Conservation (phyloP, 2,888 invertebrate species). For the Aspidapion aeneum region DNA sequence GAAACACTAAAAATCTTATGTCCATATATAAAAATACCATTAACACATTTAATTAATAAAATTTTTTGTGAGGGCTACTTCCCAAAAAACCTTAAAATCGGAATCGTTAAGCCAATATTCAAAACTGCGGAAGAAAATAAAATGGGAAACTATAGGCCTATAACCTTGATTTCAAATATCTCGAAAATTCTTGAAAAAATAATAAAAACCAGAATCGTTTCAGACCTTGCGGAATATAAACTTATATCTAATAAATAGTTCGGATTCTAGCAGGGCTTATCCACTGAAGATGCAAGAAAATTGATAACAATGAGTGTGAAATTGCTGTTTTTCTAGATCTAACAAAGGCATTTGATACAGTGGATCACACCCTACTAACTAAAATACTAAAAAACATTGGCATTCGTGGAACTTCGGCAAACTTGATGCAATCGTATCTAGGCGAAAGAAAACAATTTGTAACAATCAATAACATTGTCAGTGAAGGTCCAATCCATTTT, state of each 20-base stretch:
- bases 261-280: background rate
- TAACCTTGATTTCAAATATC: background rate
- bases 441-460: background rate
- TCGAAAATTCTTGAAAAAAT: conserved; percentile 1
- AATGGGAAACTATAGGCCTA: background rate
- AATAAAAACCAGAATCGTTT: background rate
- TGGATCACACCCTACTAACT: background rate
- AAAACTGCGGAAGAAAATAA: background rate
- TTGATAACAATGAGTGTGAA: background rate
- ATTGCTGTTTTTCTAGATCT: background rate
- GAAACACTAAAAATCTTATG: too few species aligned
- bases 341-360: background rate
- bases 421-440: background rate
- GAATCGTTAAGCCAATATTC: background rate
- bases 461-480: background rate
- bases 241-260: conserved; percentile 5
- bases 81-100: background rate
- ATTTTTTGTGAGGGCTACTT: too few species aligned
- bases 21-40: too few species aligned
- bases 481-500: background rate
- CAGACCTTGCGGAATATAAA: background rate
- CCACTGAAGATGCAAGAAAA: background rate
- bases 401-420: background rate
- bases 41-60: too few species aligned
- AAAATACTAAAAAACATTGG: background rate